Evolutionary conservation across 2,113 vertebrate species (phyloP).

Genomic region (Ancistrus triradiatus): DNA sequence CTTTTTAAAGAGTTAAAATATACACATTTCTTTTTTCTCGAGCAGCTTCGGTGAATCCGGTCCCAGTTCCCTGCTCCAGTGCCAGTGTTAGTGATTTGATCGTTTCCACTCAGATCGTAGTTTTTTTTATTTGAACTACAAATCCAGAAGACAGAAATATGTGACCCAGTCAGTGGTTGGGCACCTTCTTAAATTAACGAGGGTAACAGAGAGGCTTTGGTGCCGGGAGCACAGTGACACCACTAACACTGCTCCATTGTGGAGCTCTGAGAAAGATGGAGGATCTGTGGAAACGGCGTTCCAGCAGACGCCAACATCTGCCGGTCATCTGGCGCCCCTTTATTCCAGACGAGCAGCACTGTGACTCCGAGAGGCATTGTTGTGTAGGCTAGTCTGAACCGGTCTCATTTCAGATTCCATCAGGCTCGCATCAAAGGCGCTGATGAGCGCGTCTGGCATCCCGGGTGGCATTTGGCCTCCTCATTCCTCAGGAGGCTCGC

Average conservation of each 20-base stretch:
- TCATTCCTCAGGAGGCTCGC: slow-evolving; percentile 41
- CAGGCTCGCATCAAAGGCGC: not conserved
- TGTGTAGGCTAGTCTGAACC: not conserved
- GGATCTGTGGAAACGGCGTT: not conserved
- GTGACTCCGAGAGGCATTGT: not conserved
- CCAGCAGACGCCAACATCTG: slow-evolving; percentile 18
- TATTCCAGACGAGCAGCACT: not conserved
- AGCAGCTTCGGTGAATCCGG: no score
- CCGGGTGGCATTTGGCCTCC: not conserved
- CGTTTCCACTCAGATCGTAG: no score
- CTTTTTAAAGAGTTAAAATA: no score
- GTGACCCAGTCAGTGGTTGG: no score
- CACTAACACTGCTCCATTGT: slow-evolving; percentile 16
- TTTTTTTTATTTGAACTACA: no score
- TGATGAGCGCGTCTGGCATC: slow-evolving; percentile 11
- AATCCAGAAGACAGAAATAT: no score
- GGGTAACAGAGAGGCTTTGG: not conserved
- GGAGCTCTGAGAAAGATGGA: not conserved
- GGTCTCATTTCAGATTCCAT: not conserved
- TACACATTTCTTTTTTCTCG: no score
- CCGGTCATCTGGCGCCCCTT: not conserved
- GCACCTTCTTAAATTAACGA: no score
- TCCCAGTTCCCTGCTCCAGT: no score
- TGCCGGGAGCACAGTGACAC: not conserved
- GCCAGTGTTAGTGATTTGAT: no score